Base-by-base conservation (phyloP, 2,113 vertebrate genomes). In the Daphoenositta chrysoptera region DNA sequence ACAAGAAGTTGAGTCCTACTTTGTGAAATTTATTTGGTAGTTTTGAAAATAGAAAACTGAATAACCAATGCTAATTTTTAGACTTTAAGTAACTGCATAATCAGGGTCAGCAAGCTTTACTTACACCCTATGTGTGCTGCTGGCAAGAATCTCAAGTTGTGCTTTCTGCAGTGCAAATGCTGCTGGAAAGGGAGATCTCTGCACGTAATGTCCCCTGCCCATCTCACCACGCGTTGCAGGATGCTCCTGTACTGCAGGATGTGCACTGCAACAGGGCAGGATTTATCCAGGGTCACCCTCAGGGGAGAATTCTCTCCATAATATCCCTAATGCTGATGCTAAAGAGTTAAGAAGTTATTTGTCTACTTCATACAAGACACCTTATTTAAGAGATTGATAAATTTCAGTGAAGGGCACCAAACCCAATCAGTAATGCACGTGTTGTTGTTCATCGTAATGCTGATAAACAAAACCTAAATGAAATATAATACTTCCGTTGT, bases 391-490 rank as follows among this genome's bases (percentile, higher is more conserved):
- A 50, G 61, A 63, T 13, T 56, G 64, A 66, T 6, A 69, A n/a
- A 57, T 56, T 81, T 79, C 48, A 61, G 35, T 12, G 26, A 91
- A 84, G 16, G 22, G 31, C 51, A 93, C 23, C 44, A 82, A 92
- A 54, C 33, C 21, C 3, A 42, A 45, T 44, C 40, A 65, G 9
- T 50, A 61, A 87, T 6, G 12, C 61, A 78, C 1, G 4, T 33
- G 7, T 86, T 69, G 93, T 87, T 90, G 76, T 87, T 92, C 80
- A 83, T 66, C 28, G 81, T 82, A 91, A 93, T 45, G 30, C 64
- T 85, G 88, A 93, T 61, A 73, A 93, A 94, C 45, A 48, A 92
- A 96, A 86, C 23, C 23, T 58, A 76, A 85, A 83, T 15, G 51
- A 71, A 93, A 81, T 82, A n/a, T 17, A 82, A 83, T 27, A 21